These are phyloP conservation scores for Nemotelus pantherinus DNA, from an alignment of 2,888 invertebrate species.

Conservation along the genomic window DNA sequence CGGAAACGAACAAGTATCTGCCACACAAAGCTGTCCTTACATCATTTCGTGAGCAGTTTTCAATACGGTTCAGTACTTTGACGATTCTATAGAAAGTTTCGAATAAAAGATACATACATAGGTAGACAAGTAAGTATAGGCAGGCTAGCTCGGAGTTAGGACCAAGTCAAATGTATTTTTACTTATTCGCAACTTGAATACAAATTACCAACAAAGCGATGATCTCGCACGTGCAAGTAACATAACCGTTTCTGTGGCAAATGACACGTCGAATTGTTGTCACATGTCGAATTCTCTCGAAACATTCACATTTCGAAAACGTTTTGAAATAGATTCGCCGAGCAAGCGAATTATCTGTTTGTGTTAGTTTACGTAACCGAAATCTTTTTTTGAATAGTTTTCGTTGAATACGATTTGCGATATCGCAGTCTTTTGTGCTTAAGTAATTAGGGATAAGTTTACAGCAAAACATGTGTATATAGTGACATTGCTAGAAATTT, in stretches of 20 bases:
- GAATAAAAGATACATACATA: no score
- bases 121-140: no score
- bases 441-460: no score
- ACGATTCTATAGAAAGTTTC: background rate
- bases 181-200: slow-evolving; percentile 23
- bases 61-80: background rate
- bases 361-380: no score
- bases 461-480: no score
- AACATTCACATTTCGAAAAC: background rate
- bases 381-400: no score
- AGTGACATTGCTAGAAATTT: no score
- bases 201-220: slow-evolving; percentile 3
- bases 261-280: background rate
- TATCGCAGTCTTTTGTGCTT: no score
- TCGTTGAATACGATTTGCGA: no score
- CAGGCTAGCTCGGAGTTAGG: no score
- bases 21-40: slow-evolving; percentile 4
- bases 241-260: slow-evolving; percentile 8
- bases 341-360: no score
- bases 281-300: background rate
- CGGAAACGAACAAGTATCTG: background rate
- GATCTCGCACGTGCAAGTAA: slow-evolving; percentile 12
- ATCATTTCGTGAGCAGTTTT: slow-evolving; percentile 8
- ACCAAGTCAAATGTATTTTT: background rate
- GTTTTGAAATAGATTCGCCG: no score